These are phyloP conservation scores for Pogonomyrmex californicus DNA, from an alignment of 1,140 invertebrate genomes.

Conservation along the genomic window DNA sequence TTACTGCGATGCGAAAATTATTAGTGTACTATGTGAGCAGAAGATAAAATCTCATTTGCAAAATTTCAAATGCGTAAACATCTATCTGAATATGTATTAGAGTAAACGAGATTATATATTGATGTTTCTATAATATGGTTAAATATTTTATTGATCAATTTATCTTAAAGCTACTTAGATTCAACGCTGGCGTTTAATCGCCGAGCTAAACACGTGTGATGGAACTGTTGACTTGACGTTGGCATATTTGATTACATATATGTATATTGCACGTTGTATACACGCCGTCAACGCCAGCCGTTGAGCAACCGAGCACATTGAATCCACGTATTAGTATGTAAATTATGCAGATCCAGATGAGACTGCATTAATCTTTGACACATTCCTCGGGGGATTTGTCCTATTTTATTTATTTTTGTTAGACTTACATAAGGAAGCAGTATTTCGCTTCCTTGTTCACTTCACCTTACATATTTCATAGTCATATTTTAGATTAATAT, in stretches of 20 bases:
- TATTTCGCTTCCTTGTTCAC: conserved; percentile 34
- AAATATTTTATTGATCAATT: conserved; percentile 32
- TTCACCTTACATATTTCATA: neutral
- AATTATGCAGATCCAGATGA: conserved; percentile 76
- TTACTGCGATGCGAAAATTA: neutral
- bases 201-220: conserved; percentile 28
- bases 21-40: neutral
- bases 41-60: neutral
- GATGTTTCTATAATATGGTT: neutral
- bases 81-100: neutral
- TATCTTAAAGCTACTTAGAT: conserved; percentile 4
- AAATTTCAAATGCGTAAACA: neutral
- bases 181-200: conserved; percentile 32
- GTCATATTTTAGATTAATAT: conserved; percentile 14
- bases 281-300: conserved; percentile 31
- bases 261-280: conserved; percentile 16
- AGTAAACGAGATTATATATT: neutral
- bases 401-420: conserved; percentile 72
- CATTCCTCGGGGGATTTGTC: conserved; percentile 67
- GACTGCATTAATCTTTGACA: conserved; percentile 76
- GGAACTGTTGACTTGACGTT: conserved; percentile 46
- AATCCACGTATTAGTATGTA: conserved; percentile 74
- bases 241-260: conserved; percentile 34
- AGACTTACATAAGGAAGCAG: conserved; percentile 67
- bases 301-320: conserved; percentile 66